Evolutionary conservation across 2,113 vertebrate genomes (phyloP).

Genomic region (Oncorhynchus clarkii): DNA sequence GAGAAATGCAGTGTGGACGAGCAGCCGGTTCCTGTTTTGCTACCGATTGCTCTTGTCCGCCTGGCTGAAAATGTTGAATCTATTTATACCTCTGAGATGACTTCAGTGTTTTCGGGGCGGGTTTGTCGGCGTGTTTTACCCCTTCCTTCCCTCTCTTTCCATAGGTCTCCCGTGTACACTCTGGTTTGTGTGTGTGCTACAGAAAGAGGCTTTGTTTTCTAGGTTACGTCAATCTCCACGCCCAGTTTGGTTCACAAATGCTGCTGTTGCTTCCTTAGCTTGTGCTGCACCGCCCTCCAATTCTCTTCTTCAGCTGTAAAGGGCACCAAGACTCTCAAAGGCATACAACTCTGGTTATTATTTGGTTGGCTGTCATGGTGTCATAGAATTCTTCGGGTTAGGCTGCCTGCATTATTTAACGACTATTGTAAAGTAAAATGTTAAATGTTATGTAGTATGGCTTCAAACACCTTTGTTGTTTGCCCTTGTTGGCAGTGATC

Average conservation of each 20-base stretch:
- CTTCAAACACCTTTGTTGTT: no score
- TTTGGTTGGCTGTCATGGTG: no score
- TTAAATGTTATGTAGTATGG: no score
- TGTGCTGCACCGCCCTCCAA: not conserved
- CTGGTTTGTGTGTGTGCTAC: constrained; percentile 9
- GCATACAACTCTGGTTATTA: no score
- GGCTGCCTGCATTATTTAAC: no score
- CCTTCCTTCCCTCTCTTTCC: not conserved
- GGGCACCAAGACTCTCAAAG: no score
- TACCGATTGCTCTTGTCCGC: constrained; percentile 15
- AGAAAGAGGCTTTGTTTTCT: constrained; percentile 29
- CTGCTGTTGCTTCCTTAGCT: not conserved
- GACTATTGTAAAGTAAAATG: no score
- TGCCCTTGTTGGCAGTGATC: no score
- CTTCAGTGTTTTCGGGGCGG: constrained; percentile 12
- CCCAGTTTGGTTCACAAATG: not conserved
- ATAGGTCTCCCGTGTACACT: not conserved
- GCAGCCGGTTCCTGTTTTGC: constrained; percentile 17
- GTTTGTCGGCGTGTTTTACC: constrained; percentile 30
- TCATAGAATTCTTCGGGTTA: no score
- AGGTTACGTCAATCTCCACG: constrained; percentile 34
- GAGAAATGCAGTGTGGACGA: constrained; percentile 9
- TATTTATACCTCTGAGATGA: constrained; percentile 28
- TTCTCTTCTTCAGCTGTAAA: not conserved
- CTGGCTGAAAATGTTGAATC: constrained; percentile 6